Evolutionary conservation across 2,113 vertebrate species (phyloP).

Genomic region (Phyllostomus discolor): DNA sequence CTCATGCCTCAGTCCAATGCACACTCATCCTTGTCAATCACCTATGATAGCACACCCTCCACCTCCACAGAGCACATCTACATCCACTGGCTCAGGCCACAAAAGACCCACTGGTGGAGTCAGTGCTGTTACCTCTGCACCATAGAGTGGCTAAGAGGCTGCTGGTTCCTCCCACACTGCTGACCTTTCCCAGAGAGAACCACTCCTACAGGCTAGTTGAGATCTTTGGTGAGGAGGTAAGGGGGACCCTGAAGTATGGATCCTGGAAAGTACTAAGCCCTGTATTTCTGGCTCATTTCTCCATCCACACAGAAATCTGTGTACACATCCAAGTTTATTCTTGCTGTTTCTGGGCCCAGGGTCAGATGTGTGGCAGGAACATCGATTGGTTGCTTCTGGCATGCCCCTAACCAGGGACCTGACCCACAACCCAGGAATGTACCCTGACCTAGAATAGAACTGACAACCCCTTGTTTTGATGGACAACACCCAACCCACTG

Average conservation of each 20-base stretch:
- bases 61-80: no score
- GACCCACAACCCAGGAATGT: no score
- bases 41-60: no score
- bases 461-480: no score
- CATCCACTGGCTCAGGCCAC: accelerated
- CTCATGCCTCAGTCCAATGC: no score
- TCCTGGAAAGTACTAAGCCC: background rate
- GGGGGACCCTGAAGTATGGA: background rate
- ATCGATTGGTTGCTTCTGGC: no score
- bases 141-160: background rate
- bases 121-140: background rate
- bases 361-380: no score
- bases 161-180: background rate
- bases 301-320: background rate
- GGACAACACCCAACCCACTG: no score
- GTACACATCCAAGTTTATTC: constrained; percentile 14
- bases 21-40: background rate
- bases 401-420: no score
- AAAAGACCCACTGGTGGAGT: background rate
- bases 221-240: background rate
- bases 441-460: no score
- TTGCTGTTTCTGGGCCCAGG: background rate
- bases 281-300: background rate
- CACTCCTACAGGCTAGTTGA: no score
- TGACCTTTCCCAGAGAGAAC: background rate